Conservation (phyloP, 1,140 invertebrate genomes). For the Eupeodes corollae region DNA sequence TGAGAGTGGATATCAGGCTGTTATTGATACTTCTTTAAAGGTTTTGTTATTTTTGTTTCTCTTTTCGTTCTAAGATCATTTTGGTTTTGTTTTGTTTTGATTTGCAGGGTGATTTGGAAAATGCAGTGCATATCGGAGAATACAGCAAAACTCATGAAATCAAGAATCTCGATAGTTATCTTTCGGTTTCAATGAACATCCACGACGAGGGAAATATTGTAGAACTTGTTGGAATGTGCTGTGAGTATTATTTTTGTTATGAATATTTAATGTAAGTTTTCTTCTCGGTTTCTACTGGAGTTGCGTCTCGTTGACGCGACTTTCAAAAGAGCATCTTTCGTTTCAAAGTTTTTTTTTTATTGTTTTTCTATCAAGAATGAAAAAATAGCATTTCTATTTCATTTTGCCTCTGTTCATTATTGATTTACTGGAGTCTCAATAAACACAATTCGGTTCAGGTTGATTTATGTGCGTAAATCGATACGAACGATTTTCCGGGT, state of each 20-base stretch:
- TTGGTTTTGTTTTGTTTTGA: not conserved
- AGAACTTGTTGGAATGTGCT: constrained; percentile 87
- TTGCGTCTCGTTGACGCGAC: no score
- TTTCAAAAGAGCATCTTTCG: no score
- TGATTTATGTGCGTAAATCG: no score
- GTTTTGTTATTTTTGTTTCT: not conserved
- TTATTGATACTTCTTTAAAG: constrained; percentile 37
- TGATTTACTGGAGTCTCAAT: no score
- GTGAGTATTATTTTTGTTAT: constrained; percentile 52
- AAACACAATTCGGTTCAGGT: no score
- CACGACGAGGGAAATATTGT: constrained; percentile 83
- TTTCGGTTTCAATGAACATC: constrained; percentile 88
- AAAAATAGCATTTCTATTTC: no score
- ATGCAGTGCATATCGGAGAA: constrained; percentile 69
- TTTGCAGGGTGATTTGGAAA: constrained; percentile 56
- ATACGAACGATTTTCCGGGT: no score
- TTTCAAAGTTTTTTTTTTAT: no score
- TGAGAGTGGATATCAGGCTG: constrained; percentile 51
- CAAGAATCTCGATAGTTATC: constrained; percentile 67
- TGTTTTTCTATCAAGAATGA: no score
- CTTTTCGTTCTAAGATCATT: not conserved
- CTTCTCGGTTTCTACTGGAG: no score
- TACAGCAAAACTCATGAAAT: constrained; percentile 74
- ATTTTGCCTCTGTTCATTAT: no score
- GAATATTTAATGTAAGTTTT: not conserved